Conservation (phyloP, 2,888 invertebrate species). For the Caenorhabditis sp. region DNA sequence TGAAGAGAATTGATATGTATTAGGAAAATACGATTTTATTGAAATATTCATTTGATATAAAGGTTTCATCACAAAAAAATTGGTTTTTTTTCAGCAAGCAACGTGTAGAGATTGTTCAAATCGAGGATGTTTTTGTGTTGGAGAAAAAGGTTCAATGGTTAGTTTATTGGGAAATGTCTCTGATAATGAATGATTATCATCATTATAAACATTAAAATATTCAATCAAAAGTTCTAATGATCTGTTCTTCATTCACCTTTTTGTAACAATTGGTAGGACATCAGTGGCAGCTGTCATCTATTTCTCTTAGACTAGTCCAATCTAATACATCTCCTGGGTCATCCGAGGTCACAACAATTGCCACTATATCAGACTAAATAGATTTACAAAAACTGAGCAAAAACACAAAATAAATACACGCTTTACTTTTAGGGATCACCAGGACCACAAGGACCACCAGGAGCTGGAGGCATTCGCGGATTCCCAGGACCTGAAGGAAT, state of each 20-base stretch:
- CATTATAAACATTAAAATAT: background rate
- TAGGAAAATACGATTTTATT: no score
- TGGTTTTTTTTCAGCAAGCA: conserved; percentile 64
- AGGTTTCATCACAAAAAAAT: background rate
- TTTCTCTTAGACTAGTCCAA: background rate
- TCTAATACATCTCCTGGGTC: conserved; percentile 14
- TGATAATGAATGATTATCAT: no score
- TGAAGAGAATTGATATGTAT: no score
- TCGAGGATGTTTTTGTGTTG: conserved; percentile 71
- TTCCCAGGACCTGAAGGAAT: conserved; percentile 85
- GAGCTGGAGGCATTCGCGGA: conserved; percentile 77
- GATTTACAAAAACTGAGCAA: background rate
- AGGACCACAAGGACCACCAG: conserved; percentile 74
- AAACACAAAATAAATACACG: background rate
- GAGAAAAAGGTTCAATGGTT: conserved; percentile 71
- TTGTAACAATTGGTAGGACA: conserved; percentile 26
- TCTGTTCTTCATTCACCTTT: background rate
- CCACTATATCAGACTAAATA: background rate
- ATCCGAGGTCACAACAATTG: conserved; percentile 28
- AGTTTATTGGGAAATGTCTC: conserved; percentile 33
- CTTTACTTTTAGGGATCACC: conserved; percentile 76
- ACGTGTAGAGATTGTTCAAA: conserved; percentile 69
- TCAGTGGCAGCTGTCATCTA: conserved; percentile 24
- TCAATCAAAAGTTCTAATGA: background rate
- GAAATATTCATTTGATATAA: no score